phyloP scores from a whole-genome alignment of 2,113 vertebrate genomes.

The Gallinago media region DNA sequence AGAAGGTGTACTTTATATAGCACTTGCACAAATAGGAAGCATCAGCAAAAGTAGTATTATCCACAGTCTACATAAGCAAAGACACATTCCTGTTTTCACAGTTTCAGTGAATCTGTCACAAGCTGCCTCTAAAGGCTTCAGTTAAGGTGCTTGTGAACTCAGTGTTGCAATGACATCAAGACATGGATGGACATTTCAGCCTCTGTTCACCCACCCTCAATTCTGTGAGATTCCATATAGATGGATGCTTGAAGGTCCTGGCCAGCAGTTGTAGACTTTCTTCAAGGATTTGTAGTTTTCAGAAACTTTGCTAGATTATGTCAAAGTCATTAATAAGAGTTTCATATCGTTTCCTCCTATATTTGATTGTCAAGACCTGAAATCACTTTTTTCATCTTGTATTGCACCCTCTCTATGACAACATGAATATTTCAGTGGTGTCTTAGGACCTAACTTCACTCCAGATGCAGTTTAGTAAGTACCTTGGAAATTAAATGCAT shows the following conservation, averaged over 20 bases:
- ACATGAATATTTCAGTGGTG: not conserved
- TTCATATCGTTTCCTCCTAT: not conserved
- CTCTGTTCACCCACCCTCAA: not conserved
- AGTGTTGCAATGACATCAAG: not conserved
- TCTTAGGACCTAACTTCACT: not conserved
- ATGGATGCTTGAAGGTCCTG: not conserved
- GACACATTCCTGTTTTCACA: not conserved
- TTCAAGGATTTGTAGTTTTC: not conserved
- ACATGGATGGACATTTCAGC: not conserved
- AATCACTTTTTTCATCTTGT: not conserved
- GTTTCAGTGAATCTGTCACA: not conserved
- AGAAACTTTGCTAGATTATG: not conserved
- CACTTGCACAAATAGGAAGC: not conserved
- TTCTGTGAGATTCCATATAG: not conserved
- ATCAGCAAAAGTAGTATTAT: not conserved
- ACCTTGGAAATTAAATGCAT: not conserved
- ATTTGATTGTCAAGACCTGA: not conserved
- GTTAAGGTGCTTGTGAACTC: not conserved
- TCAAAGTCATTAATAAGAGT: not conserved
- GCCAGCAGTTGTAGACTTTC: not conserved
- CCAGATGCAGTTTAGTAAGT: not conserved
- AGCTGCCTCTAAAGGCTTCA: not conserved
- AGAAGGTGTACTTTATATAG: rapidly evolving
- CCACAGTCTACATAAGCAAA: not conserved
- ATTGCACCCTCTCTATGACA: not conserved